phyloP scores from a whole-genome alignment of 2,888 invertebrate genomes.

The Heliconius hortense region DNA sequence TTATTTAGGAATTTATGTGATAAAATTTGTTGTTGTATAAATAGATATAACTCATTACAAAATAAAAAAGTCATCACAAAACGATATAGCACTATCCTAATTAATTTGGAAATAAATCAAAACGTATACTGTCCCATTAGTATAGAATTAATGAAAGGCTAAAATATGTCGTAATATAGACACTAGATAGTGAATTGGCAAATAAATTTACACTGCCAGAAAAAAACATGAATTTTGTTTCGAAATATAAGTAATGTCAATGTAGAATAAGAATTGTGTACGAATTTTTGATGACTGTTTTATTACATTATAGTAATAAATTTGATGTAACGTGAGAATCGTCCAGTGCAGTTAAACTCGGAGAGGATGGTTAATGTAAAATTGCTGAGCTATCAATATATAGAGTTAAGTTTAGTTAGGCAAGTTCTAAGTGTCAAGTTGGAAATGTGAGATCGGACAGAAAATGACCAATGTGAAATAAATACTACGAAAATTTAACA shows the following conservation, averaged over 20 bases:
- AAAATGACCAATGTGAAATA: constrained; percentile 79
- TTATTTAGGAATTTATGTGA: constrained; percentile 76
- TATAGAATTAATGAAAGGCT: constrained; percentile 36
- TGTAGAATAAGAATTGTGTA: constrained; percentile 66
- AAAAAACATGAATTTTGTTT: constrained; percentile 60
- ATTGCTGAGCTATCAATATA: constrained; percentile 38
- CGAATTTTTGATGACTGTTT: constrained; percentile 77
- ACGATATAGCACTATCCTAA: constrained; percentile 51
- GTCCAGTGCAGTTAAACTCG: constrained; percentile 57
- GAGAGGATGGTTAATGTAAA: constrained; percentile 39
- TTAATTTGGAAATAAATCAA: constrained; percentile 26
- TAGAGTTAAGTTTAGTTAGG: constrained; percentile 50
- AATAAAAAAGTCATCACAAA: constrained; percentile 54
- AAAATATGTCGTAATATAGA: constrained; percentile 42
- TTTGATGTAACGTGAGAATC: constrained; percentile 52
- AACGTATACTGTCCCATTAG: constrained; percentile 34
- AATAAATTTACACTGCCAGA: constrained; percentile 68
- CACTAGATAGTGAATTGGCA: constrained; percentile 48
- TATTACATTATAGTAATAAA: constrained; percentile 60
- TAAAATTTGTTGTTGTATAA: constrained; percentile 73
- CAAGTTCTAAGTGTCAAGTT: constrained; percentile 53
- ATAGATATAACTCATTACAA: constrained; percentile 55
- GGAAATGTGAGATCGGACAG: constrained; percentile 67
- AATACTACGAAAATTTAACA: constrained; percentile 69
- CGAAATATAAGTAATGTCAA: constrained; percentile 56